A percentile compares a stretch with the other conserved stretches of the same genome.
These are phyloP conservation scores for Zaprionus lineosus DNA, from an alignment of 2,888 invertebrate species.

Conservation along the genomic window DNA sequence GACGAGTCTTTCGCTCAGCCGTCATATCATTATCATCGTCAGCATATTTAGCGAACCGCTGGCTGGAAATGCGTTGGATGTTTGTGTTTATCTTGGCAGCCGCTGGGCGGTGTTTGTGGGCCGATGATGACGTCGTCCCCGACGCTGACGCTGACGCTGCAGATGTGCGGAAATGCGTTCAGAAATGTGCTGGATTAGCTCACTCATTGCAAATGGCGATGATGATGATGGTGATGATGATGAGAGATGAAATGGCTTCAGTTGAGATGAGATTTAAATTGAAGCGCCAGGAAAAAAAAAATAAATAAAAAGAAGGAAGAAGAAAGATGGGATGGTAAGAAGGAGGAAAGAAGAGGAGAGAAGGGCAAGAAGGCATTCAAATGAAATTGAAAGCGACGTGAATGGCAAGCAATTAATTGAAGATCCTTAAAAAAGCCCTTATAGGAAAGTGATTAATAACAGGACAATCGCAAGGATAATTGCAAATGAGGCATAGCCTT, in stretches of 20 bases:
- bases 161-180: conserved; percentile 67
- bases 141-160: conserved; percentile 54
- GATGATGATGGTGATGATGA: conserved; percentile 24
- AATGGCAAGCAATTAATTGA: no score
- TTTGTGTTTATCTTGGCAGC: conserved; percentile 58
- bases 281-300: no score
- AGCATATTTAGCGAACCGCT: conserved; percentile 50
- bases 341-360: no score
- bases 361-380: no score
- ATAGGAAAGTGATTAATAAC: no score
- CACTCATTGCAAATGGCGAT: conserved; percentile 21
- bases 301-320: no score
- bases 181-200: conserved; percentile 44
- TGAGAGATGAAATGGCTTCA: conserved; percentile 11
- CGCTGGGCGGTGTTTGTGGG: conserved; percentile 37
- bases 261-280: no score
- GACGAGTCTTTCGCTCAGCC: conserved; percentile 4
- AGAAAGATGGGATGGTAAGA: no score
- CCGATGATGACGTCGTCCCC: conserved; percentile 52
- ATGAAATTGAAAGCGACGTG: background rate
- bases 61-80: conserved; percentile 47
- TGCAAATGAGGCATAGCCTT: no score
- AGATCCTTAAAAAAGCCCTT: no score
- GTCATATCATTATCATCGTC: conserved; percentile 35
- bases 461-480: no score